Conservation (phyloP, 2,797 vertebrate species). For the Telmatherina bonti region DNA sequence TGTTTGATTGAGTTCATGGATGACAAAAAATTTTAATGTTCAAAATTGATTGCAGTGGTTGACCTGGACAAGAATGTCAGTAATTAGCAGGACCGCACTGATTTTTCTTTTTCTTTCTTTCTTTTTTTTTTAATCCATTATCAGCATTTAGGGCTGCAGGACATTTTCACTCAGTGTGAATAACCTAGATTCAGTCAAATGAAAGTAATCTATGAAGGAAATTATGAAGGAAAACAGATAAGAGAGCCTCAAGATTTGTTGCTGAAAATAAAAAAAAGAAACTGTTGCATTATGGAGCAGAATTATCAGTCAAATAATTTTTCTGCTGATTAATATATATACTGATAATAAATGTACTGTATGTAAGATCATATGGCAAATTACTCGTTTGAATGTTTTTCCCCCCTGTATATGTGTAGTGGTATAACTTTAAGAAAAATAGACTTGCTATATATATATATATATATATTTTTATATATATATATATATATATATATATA, state of each 20-base stretch:
- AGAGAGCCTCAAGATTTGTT: neutral
- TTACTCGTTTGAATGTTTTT: neutral
- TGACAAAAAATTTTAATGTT: neutral
- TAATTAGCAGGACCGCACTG: slow-evolving; percentile 21
- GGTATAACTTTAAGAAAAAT: neutral
- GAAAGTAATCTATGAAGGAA: slow-evolving; percentile 39
- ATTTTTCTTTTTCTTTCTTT: no score
- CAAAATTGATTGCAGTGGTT: neutral
- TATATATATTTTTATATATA: no score
- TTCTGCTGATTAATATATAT: neutral
- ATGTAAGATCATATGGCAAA: neutral
- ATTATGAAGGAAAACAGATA: no score
- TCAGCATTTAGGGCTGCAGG: slow-evolving; percentile 15
- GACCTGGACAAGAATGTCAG: slow-evolving; percentile 8
- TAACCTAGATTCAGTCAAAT: slow-evolving; percentile 27
- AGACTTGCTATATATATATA: no score
- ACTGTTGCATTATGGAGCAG: neutral
- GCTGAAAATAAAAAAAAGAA: neutral
- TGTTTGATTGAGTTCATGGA: neutral
- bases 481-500: no score
- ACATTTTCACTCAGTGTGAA: slow-evolving; percentile 17
- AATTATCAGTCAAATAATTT: neutral
- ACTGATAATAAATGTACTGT: neutral
- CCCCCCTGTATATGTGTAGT: neutral
- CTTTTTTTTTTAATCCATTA: no score